Conservation (phyloP, 2,888 invertebrate genomes). For the Lydus trimaculatus region DNA sequence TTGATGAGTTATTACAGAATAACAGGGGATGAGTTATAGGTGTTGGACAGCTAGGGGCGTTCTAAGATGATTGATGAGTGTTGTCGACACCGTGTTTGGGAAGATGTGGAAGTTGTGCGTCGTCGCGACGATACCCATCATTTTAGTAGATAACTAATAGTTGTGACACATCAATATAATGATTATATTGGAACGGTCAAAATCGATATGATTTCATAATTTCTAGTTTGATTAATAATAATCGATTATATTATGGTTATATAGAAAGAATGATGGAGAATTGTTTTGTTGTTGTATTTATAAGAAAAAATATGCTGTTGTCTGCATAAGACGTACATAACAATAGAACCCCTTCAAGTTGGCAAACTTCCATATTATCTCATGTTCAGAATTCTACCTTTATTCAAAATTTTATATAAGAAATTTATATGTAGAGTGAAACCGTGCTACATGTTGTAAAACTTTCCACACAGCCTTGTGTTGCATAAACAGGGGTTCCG, state of each 20-base stretch:
- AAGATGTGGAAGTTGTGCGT: slow-evolving; percentile 56
- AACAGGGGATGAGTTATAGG: slow-evolving; percentile 42
- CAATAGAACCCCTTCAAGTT: slow-evolving; percentile 38
- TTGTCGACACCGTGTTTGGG: slow-evolving; percentile 59
- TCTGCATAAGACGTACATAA: slow-evolving; percentile 25
- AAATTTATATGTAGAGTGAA: slow-evolving; percentile 56
- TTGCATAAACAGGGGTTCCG: slow-evolving; percentile 49
- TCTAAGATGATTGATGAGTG: slow-evolving; percentile 58
- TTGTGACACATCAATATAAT: slow-evolving; percentile 50
- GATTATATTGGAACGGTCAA: background rate
- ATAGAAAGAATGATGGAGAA: background rate
- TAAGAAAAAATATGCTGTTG: slow-evolving; percentile 11
- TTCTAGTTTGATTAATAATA: background rate
- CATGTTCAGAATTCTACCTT: slow-evolving; percentile 44
- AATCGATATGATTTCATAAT: background rate
- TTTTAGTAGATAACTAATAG: slow-evolving; percentile 54
- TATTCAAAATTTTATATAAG: slow-evolving; percentile 55
- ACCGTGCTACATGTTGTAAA: slow-evolving; percentile 57
- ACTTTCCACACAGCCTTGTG: slow-evolving; percentile 52
- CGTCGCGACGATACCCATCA: slow-evolving; percentile 45
- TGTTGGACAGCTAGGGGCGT: slow-evolving; percentile 53
- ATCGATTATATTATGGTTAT: background rate
- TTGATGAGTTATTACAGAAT: slow-evolving; percentile 32
- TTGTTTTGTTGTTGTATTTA: background rate
- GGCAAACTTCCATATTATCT: slow-evolving; percentile 47